Conservation (phyloP, 1,140 invertebrate genomes). For the Scaptomyza pallida region DNA sequence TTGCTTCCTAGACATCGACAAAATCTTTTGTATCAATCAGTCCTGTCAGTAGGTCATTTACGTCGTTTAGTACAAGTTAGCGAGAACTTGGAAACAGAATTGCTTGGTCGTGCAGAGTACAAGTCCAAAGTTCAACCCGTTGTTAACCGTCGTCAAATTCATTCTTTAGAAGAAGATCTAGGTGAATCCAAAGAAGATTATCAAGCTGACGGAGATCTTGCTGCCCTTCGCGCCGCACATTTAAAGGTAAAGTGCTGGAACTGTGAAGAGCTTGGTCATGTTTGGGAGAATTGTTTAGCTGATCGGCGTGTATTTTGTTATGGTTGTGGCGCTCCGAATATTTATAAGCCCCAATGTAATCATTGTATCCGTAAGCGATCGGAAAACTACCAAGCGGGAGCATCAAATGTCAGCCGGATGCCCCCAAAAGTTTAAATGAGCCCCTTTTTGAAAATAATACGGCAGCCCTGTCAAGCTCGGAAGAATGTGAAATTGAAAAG, state of each 20-base stretch:
- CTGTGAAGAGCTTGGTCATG: neutral
- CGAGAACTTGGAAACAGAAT: neutral
- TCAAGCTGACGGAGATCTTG: neutral
- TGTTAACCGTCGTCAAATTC: neutral
- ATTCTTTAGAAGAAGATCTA: too few relatives aligned
- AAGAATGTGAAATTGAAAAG: neutral
- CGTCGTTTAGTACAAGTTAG: neutral
- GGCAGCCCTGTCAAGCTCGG: neutral
- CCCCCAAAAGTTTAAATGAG: neutral
- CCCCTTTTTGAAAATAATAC: too few relatives aligned
- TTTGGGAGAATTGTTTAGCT: neutral
- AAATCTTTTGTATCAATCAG: neutral
- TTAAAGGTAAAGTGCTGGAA: neutral
- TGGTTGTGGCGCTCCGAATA: neutral
- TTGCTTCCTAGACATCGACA: neutral
- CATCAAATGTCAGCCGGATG: neutral
- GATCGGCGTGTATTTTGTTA: neutral
- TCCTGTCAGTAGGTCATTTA: neutral
- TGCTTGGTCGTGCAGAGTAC: neutral
- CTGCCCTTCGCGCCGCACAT: neutral
- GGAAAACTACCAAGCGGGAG: neutral
- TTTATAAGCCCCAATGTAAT: neutral
- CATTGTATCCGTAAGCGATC: neutral
- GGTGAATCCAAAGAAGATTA: neutral
- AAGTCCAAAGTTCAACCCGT: neutral